phyloP scores from a whole-genome alignment of 1,140 invertebrate genomes.

The Heliothis virescens region DNA sequence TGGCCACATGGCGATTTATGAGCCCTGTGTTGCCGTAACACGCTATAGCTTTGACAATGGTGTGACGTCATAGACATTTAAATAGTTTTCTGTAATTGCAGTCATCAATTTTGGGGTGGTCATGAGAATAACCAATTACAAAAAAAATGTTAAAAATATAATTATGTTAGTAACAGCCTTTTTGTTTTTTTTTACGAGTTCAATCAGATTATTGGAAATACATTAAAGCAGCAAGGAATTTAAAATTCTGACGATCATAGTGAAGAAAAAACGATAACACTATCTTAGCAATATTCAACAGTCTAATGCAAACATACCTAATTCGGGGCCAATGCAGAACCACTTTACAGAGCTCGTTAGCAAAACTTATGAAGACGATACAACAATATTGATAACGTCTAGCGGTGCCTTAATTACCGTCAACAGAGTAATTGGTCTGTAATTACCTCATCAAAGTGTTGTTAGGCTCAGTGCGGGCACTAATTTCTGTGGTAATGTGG shows the following conservation, averaged over 20 bases:
- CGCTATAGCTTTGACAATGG: constrained; percentile 37
- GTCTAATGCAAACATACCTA: background rate
- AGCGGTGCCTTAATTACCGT: constrained; percentile 44
- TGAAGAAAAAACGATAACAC: background rate
- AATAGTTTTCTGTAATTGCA: constrained; percentile 16
- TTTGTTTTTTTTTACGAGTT: no score
- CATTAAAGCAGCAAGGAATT: no score
- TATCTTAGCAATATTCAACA: background rate
- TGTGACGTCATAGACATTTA: constrained; percentile 28
- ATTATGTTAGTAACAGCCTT: no score
- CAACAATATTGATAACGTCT: constrained; percentile 40
- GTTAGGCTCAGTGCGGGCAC: constrained; percentile 30
- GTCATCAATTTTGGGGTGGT: background rate
- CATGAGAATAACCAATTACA: background rate
- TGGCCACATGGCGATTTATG: constrained; percentile 47
- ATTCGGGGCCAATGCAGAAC: constrained; percentile 5
- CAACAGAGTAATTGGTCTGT: constrained; percentile 44
- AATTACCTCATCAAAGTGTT: constrained; percentile 46
- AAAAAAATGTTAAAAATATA: no score
- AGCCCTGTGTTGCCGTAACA: constrained; percentile 13
- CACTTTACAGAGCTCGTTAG: background rate
- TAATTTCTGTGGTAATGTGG: constrained; percentile 37
- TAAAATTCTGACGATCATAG: no score
- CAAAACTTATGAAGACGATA: constrained; percentile 35
- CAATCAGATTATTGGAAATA: no score